Evolutionary conservation across 2,113 vertebrate genomes (phyloP), one percentile per base, ranked within the genome.

Genomic region (Tympanuchus pallidicinctus): DNA sequence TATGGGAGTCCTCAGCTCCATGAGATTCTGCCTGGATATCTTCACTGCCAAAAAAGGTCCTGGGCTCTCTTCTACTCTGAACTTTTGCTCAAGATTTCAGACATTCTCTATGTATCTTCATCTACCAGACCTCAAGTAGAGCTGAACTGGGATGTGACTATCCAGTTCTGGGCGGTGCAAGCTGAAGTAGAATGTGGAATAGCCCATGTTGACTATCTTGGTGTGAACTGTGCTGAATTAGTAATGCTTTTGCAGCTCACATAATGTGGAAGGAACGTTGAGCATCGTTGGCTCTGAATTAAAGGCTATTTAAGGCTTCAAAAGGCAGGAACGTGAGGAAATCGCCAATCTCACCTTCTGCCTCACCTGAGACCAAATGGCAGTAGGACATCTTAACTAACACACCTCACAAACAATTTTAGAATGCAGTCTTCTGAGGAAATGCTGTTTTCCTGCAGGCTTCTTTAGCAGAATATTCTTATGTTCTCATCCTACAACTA

Each of bases 381-480:
- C 70, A 45, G 38, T 32, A 84, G 30, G 27, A 36, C 63, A 73
- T 6, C 30, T 65, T 38, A 28, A 82, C 40, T 59, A 45, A 18
- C 72, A 13, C 2, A 13, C 12, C 45, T 60, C 70, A 79, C 43
- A 94, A 84, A 86, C 4, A 70, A 86, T 77, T 19, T 30, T 13
- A 84, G 57, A 28, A 50, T 81, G 52, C n/a, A 78, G 13, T 10
- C 34, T 73, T 78, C 47, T 11, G 71, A 54, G 59, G 36, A 92
- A 90, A 75, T 92, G 24, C 8, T 94, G 22, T 40, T 72, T 84
- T 24, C 48, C 54, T 76, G n/a, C 45, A 89, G 69, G 30, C 57
- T 57, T 84, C 84, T 34, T 83, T 81, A 86, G 36, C 18, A 84
- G 66, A 83, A 93, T 81, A 61, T 18, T 24, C 30, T 86, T 82